A percentile compares a stretch with the other conserved stretches of the same genome.
Conservation (phyloP, 1,140 invertebrate species). For the Drosophila sucinea region DNA sequence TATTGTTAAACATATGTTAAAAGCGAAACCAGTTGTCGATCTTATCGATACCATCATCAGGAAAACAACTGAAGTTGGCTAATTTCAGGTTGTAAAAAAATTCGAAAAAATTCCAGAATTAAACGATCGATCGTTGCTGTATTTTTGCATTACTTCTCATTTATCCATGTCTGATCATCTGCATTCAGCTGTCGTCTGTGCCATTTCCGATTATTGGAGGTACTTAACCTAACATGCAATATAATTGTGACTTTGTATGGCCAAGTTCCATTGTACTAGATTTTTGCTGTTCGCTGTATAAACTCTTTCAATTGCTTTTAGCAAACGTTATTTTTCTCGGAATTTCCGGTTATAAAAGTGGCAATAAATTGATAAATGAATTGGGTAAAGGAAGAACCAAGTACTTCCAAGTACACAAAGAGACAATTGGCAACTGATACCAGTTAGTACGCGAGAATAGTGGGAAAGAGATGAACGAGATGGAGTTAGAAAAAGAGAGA, state of each 20-base stretch:
- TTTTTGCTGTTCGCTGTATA: neutral
- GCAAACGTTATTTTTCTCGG: slow-evolving; percentile 1
- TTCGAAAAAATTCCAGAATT: neutral
- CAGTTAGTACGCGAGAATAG: slow-evolving; percentile 2
- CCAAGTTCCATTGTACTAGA: slow-evolving; percentile 4
- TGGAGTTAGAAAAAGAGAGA: neutral
- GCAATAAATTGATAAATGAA: slow-evolving; percentile 5
- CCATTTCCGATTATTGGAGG: slow-evolving; percentile 1
- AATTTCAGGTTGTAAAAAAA: too few species aligned
- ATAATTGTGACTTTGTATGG: slow-evolving; percentile 7
- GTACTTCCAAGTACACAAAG: neutral
- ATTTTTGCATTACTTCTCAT: neutral
- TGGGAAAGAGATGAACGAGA: neutral
- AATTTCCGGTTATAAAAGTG: slow-evolving; percentile 5
- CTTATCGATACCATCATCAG: neutral
- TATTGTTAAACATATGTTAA: neutral
- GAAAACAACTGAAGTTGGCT: neutral
- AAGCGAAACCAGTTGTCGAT: neutral
- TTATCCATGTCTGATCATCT: neutral
- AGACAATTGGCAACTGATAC: slow-evolving; percentile 9
- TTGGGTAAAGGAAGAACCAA: neutral
- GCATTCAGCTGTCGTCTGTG: neutral
- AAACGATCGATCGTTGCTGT: too few species aligned
- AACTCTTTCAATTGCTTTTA: neutral
- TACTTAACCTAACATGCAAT: slow-evolving; percentile 9